These are phyloP conservation scores for Opisthograptis luteolata DNA, from an alignment of 2,888 invertebrate species.

Conservation along the genomic window DNA sequence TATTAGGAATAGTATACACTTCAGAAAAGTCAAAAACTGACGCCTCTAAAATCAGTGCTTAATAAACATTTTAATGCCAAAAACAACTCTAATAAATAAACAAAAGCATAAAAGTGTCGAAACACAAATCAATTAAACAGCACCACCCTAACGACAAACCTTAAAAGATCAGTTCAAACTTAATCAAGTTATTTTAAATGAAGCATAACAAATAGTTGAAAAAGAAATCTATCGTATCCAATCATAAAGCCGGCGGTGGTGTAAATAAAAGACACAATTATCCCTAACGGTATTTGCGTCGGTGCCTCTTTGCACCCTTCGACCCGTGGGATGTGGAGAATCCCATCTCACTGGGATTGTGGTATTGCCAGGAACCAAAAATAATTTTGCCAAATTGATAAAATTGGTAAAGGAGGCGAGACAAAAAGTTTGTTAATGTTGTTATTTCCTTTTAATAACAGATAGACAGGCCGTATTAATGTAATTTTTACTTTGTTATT, in stretches of 20 bases:
- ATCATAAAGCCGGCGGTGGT: slow-evolving; percentile 51
- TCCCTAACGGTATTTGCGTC: slow-evolving; percentile 68
- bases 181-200: slow-evolving; percentile 16
- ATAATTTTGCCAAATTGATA: slow-evolving; percentile 15
- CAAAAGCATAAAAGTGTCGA: no score
- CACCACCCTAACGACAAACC: not conserved
- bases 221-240: slow-evolving; percentile 42
- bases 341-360: slow-evolving; percentile 49
- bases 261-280: slow-evolving; percentile 73
- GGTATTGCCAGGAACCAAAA: slow-evolving; percentile 43
- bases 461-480: no score
- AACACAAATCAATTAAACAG: no score
- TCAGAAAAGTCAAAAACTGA: no score
- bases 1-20: no score
- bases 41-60: no score
- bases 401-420: not conserved
- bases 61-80: no score
- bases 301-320: slow-evolving; percentile 65
- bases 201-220: slow-evolving; percentile 16
- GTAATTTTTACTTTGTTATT: no score
- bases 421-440: no score
- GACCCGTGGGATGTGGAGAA: slow-evolving; percentile 60
- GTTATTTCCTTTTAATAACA: no score
- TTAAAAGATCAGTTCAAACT: not conserved
- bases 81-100: no score